Evolutionary conservation across 2,113 vertebrate species (phyloP).

Genomic region (Coracopsis vasa): DNA sequence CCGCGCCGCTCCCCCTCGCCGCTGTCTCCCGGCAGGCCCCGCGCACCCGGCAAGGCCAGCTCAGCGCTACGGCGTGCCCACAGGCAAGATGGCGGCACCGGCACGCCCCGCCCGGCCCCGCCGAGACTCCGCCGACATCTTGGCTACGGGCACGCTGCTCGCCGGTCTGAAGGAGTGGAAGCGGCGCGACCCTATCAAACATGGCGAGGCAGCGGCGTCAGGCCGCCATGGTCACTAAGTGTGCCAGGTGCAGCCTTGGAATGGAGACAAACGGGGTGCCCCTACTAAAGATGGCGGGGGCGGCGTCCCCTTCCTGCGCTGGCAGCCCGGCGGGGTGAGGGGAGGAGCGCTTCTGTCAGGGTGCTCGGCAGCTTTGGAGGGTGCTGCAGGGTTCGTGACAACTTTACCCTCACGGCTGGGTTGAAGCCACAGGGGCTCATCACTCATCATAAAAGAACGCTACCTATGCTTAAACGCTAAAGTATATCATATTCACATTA

Average conservation of each 20-base stretch:
- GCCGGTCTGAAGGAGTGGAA: accelerated
- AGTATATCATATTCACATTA: neutral
- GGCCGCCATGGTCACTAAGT: neutral
- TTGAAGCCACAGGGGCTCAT: neutral
- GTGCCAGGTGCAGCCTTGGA: accelerated
- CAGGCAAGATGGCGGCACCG: neutral
- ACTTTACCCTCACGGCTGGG: accelerated
- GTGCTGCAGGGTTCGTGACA: neutral
- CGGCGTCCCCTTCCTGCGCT: accelerated
- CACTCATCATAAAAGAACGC: accelerated
- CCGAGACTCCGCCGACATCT: neutral
- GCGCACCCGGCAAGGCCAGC: slow-evolving; percentile 39
- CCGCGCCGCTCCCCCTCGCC: neutral
- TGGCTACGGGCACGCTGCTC: accelerated
- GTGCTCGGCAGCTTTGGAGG: accelerated
- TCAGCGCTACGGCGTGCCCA: neutral
- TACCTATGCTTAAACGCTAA: neutral
- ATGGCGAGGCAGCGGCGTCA: neutral
- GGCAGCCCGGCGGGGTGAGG: accelerated
- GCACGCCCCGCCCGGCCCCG: neutral
- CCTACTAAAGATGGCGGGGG: accelerated
- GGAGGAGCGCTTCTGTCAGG: accelerated
- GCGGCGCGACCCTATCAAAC: accelerated
- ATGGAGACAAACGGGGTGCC: accelerated
- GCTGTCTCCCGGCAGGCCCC: neutral